Evolutionary conservation across 2,113 vertebrate genomes (phyloP).

Genomic region (Cinclus cinclus): DNA sequence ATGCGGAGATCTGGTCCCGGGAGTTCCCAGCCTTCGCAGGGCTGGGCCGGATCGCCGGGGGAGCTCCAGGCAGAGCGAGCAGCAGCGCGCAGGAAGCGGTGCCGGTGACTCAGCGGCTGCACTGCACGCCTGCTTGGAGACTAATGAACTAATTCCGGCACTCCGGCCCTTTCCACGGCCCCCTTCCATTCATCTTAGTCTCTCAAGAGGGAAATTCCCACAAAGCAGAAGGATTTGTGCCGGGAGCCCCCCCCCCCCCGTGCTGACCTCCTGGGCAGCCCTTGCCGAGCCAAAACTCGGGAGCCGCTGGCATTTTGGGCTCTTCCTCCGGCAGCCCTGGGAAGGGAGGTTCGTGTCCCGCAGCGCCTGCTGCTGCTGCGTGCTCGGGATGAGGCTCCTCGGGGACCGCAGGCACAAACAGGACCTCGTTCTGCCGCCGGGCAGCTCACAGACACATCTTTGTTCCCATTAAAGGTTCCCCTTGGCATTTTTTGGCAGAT

Average conservation of each 20-base stretch:
- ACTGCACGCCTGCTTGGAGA: background rate
- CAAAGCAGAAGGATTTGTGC: background rate
- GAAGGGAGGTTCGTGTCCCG: too few relatives aligned
- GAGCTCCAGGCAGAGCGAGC: background rate
- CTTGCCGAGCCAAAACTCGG: background rate
- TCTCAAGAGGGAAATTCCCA: constrained; percentile 26
- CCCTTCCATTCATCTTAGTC: constrained; percentile 12
- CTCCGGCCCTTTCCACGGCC: constrained; percentile 31
- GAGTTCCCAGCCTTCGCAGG: background rate
- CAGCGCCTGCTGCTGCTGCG: too few relatives aligned
- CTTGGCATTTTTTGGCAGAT: background rate
- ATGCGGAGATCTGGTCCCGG: background rate
- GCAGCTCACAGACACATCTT: background rate
- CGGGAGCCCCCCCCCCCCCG: background rate
- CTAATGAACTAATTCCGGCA: background rate
- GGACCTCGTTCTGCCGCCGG: background rate
- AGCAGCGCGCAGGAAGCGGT: background rate
- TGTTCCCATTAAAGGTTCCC: background rate
- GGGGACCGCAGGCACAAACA: too few relatives aligned
- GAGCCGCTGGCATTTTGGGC: background rate
- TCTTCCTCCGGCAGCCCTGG: background rate
- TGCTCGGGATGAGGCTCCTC: rapidly evolving
- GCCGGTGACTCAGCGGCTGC: constrained; percentile 44
- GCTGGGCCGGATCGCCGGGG: background rate
- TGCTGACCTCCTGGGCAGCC: background rate